Percentiles rank a stretch among this genome's conserved stretches.
Evolutionary conservation across 2,888 invertebrate genomes (phyloP).

Genomic region (Synanthedon tipuliformis): DNA sequence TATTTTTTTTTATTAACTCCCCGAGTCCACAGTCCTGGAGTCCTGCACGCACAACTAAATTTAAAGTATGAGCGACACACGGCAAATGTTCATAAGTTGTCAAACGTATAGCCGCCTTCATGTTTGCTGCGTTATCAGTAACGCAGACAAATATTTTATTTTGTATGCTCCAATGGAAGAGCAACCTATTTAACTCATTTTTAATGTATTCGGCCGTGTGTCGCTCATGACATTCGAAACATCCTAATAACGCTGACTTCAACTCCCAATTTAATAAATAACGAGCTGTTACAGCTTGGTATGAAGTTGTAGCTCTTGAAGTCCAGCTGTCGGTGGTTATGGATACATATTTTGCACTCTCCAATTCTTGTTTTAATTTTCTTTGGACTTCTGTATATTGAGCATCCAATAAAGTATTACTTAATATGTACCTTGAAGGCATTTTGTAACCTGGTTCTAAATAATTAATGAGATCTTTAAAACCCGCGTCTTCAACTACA

Average conservation of each 20-base stretch:
- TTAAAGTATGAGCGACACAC: conserved; percentile 16
- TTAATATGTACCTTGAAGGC: conserved; percentile 13
- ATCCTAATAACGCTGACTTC: conserved; percentile 6
- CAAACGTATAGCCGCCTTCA: conserved; percentile 17
- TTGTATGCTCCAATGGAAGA: conserved; percentile 10
- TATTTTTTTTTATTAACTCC: too few relatives aligned
- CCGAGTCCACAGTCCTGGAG: conserved; percentile 10
- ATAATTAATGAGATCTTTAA: conserved; percentile 5
- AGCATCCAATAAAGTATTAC: conserved; percentile 12
- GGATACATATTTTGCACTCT: conserved; percentile 10
- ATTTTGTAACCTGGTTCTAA: conserved; percentile 15
- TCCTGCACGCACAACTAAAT: conserved; percentile 17
- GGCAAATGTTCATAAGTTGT: conserved; percentile 15
- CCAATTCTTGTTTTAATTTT: conserved; percentile 6
- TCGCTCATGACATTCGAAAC: too few relatives aligned
- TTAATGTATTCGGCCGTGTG: conserved; percentile 11
- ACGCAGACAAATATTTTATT: conserved; percentile 14
- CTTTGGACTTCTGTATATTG: conserved; percentile 8
- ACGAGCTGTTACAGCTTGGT: too few relatives aligned
- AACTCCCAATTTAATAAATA: not conserved
- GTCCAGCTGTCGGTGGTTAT: conserved; percentile 12
- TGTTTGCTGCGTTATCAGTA: conserved; percentile 19
- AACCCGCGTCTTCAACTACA: conserved; percentile 12
- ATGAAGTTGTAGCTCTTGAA: conserved; percentile 5
- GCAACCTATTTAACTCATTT: conserved; percentile 9